Percentiles rank a stretch among this genome's conserved stretches.
phyloP scores from a whole-genome alignment of 2,797 vertebrate species.

The Epinephelus awoara region DNA sequence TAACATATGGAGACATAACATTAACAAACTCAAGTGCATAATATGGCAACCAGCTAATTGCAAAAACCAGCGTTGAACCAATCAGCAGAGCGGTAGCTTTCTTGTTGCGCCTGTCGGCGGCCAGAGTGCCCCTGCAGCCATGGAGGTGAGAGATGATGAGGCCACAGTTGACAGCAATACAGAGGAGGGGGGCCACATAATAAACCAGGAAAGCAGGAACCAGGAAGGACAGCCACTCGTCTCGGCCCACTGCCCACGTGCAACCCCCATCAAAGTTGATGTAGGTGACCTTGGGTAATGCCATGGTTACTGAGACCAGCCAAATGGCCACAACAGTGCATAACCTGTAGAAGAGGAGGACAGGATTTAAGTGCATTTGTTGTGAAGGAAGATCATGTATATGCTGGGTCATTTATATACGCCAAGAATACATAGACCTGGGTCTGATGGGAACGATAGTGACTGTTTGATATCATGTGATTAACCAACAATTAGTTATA shows the following conservation, averaged over 20 bases:
- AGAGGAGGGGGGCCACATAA: conserved; percentile 79
- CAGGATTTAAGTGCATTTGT: neutral
- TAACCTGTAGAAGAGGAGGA: conserved; percentile 55
- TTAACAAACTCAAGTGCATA: conserved; percentile 82
- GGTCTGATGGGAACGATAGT: neutral
- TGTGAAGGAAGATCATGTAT: neutral
- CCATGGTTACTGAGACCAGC: conserved; percentile 81
- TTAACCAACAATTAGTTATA: neutral
- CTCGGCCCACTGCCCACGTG: conserved; percentile 74
- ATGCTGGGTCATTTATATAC: neutral
- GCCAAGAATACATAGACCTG: neutral
- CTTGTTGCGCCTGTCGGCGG: conserved; percentile 76
- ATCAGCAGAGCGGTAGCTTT: conserved; percentile 81
- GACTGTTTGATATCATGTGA: neutral
- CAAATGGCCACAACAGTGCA: conserved; percentile 74
- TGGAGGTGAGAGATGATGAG: conserved; percentile 81
- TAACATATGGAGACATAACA: conserved; percentile 68
- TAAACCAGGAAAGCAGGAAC: conserved; percentile 82
- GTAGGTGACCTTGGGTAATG: conserved; percentile 83
- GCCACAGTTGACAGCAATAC: conserved; percentile 80
- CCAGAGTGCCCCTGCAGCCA: conserved; percentile 64
- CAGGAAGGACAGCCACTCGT: conserved; percentile 81
- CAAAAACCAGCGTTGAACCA: conserved; percentile 76
- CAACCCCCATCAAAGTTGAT: conserved; percentile 78
- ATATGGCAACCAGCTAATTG: conserved; percentile 82